Base-by-base conservation (phyloP, 2,888 invertebrate genomes). In the Amiota communis region DNA sequence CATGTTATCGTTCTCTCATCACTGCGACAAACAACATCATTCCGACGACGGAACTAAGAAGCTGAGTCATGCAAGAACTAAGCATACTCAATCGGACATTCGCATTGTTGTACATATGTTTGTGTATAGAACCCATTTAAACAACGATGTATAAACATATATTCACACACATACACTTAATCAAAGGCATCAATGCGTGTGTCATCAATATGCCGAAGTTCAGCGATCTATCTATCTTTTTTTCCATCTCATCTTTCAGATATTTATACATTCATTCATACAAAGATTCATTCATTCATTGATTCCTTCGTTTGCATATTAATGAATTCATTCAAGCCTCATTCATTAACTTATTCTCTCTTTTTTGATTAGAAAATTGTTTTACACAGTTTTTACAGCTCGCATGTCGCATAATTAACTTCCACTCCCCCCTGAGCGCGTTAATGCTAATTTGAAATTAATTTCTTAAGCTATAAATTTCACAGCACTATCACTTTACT, bases 281-380 rank as follows among this genome's bases (percentile, higher is more conserved):
- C 10, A 15, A 46, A 46, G 47, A 51, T 70, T 49, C 36, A 36
- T 23, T 56, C 47, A 65, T 63, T 51, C 64, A 49, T 53, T 57
- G 63, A 59, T 36, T 51, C 64, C 17, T 68, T 75, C 67, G 70
- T 75, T 81, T 79, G 75, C 75, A 79, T 80, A 80, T 81, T 81
- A 78, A 80, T 78, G 73, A 76, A 75, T 75, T 76, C 75, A 80
- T 80, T 81, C 70, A 78, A 23, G 57, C 23, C 68, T 77, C 75
- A 79, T 79, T 80, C 81, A 79, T 75, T 77, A 76, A 67, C 75
- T 61, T 63, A 75, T 68, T 67, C 72, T 63, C 53, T 13, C 71
- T 69, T 73, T 74, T 79, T 79, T 76, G 76, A 76, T 80, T 79
- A 76, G 69, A 61, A 59, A 59, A 53, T 53, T 47, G 64, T 64